Percentiles rank a stretch among this genome's conserved stretches.
phyloP scores from a whole-genome alignment of 23 tunicate species.

The Styela clava region DNA sequence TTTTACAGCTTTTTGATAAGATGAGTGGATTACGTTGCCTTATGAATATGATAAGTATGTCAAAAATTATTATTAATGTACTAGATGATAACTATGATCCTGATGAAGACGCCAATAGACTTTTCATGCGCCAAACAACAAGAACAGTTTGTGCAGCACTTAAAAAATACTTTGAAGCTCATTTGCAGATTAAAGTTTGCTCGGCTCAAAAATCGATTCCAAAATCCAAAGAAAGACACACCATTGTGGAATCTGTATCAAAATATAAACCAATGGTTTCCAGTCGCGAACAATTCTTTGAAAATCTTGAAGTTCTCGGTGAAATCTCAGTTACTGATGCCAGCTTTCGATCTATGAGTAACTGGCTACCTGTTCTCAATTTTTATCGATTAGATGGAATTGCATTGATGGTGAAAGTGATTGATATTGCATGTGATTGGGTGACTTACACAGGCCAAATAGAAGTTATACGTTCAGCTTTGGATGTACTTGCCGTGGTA shows the following conservation, averaged over 20 bases:
- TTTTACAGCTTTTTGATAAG: conserved; percentile 74
- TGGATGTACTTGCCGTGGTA: conserved; percentile 71
- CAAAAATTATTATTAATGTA: conserved; percentile 33
- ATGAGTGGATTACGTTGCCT: conserved; percentile 68
- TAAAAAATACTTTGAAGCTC: conserved; percentile 75
- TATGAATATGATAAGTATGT: conserved; percentile 61
- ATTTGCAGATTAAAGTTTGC: conserved; percentile 36
- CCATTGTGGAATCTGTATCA: background rate
- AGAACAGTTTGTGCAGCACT: conserved; percentile 51
- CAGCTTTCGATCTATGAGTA: conserved; percentile 12
- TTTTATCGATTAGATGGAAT: conserved; percentile 66
- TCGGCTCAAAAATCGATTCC: conserved; percentile 16
- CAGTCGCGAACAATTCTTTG: conserved; percentile 45
- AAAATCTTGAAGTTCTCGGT: conserved; percentile 46
- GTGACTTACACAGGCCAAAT: conserved; percentile 37
- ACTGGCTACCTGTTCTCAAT: conserved; percentile 43
- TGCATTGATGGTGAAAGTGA: conserved; percentile 41
- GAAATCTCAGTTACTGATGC: background rate
- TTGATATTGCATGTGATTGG: conserved; percentile 51
- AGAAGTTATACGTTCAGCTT: conserved; percentile 54
- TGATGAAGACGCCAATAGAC: background rate
- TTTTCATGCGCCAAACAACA: conserved; percentile 34
- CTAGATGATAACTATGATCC: conserved; percentile 3
- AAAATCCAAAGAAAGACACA: background rate
- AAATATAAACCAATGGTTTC: conserved; percentile 22